These are phyloP conservation scores for Psix sp. DNA, from an alignment of 1,140 invertebrate genomes.

Conservation along the genomic window DNA sequence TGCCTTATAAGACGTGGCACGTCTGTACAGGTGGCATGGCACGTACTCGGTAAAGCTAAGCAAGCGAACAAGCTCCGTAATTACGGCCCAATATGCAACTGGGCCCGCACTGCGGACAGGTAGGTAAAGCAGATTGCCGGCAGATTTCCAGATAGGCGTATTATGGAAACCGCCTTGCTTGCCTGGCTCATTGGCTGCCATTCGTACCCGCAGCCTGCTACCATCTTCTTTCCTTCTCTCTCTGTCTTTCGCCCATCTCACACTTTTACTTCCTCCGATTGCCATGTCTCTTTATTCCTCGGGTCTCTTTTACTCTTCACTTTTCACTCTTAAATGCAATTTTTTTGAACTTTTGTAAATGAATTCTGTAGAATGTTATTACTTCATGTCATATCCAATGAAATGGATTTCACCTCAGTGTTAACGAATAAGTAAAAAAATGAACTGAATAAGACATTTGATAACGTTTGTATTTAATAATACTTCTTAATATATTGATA, in stretches of 20 bases:
- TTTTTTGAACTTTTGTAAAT: too few species aligned
- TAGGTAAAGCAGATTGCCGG: conserved; percentile 63
- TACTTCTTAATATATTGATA: too few species aligned
- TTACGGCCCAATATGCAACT: conserved; percentile 71
- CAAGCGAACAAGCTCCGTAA: conserved; percentile 62
- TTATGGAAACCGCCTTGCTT: conserved; percentile 66
- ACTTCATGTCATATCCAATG: too few species aligned
- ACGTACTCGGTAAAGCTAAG: conserved; percentile 56
- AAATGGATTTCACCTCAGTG: too few species aligned
- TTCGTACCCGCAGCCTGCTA: conserved; percentile 45
- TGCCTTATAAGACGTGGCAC: conserved; percentile 62
- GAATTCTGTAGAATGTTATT: too few species aligned
- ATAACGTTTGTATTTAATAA: too few species aligned
- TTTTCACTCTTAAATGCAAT: too few species aligned
- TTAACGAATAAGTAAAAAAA: too few species aligned
- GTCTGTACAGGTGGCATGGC: conserved; percentile 66
- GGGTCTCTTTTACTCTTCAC: too few species aligned
- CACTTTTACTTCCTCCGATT: too few species aligned
- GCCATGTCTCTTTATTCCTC: too few species aligned
- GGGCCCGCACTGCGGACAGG: conserved; percentile 54
- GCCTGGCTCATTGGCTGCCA: conserved; percentile 49
- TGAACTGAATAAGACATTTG: too few species aligned
- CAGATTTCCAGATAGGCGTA: conserved; percentile 72
- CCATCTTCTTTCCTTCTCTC: conserved; percentile 46
- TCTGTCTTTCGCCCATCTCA: conserved; percentile 42